Percentiles rank a stretch among this genome's conserved stretches.
These are phyloP conservation scores for Drosophila rhopaloa DNA, from an alignment of 1,140 invertebrate genomes.

Conservation along the genomic window DNA sequence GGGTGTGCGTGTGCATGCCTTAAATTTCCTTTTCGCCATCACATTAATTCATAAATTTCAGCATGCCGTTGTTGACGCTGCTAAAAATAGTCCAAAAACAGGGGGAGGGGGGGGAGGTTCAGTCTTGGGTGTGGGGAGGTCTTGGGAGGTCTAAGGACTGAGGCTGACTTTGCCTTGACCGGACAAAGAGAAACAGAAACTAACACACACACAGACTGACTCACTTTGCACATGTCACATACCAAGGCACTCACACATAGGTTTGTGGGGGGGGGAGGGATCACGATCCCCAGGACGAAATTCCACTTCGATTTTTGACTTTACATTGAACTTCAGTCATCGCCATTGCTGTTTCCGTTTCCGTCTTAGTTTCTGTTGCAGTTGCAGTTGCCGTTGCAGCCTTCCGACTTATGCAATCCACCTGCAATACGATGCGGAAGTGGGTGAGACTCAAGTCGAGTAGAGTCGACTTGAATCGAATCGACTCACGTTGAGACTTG, in stretches of 20 bases:
- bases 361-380: conserved; percentile 9
- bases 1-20: conserved; percentile 26
- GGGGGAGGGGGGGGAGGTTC: neutral
- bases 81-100: conserved; percentile 45
- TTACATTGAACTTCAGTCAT: conserved; percentile 69
- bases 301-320: conserved; percentile 57
- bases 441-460: conserved; percentile 28
- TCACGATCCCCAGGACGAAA: conserved; percentile 18
- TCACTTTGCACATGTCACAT: conserved; percentile 6
- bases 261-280: neutral
- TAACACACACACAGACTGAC: neutral
- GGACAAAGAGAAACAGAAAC: conserved; percentile 35
- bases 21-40: conserved; percentile 31
- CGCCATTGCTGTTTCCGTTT: conserved; percentile 11
- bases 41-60: conserved; percentile 51
- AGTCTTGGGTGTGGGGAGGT: neutral
- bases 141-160: conserved; percentile 20
- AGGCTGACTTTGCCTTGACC: conserved; percentile 64
- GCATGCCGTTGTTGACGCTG: conserved; percentile 35
- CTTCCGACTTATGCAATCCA: conserved; percentile 46
- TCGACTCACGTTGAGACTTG: conserved; percentile 12
- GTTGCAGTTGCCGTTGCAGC: neutral
- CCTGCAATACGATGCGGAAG: conserved; percentile 57
- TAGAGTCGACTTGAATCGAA: neutral
- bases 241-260: conserved; percentile 8